Percentiles rank a stretch among this genome's conserved stretches.
phyloP scores from a whole-genome alignment of 2,888 invertebrate genomes.

The Phaonia tiefii region DNA sequence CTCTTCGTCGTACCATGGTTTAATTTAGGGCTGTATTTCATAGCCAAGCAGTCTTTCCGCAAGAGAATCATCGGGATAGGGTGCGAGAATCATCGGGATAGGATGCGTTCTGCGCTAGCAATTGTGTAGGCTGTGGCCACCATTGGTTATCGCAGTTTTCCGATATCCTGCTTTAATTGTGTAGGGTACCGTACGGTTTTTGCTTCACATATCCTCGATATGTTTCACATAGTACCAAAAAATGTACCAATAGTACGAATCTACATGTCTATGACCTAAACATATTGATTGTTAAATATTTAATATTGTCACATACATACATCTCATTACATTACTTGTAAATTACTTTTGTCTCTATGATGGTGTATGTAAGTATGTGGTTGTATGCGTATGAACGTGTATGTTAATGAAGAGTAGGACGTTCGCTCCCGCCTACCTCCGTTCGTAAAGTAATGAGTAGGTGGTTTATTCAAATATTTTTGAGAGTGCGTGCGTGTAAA shows the following conservation, averaged over 20 bases:
- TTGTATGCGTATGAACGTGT: neutral
- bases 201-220: no score
- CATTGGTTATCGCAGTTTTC: no score
- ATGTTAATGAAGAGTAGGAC: conserved; percentile 23
- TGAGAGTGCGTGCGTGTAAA: conserved; percentile 4
- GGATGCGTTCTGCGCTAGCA: no score
- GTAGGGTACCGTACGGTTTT: no score
- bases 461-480: neutral
- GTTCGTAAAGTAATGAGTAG: neutral
- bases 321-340: neutral
- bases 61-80: no score
- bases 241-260: neutral
- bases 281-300: conserved; percentile 32
- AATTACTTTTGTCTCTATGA: neutral
- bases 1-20: no score
- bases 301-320: neutral
- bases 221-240: no score
- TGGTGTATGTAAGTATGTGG: neutral
- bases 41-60: no score
- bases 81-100: no score
- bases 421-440: neutral
- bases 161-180: no score
- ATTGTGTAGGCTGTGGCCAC: no score
- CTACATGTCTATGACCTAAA: conserved; percentile 8
- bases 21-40: no score